Percentiles rank a stretch among this genome's conserved stretches.
Conservation (phyloP, 2,888 invertebrate species). For the Lasius platythorax region DNA sequence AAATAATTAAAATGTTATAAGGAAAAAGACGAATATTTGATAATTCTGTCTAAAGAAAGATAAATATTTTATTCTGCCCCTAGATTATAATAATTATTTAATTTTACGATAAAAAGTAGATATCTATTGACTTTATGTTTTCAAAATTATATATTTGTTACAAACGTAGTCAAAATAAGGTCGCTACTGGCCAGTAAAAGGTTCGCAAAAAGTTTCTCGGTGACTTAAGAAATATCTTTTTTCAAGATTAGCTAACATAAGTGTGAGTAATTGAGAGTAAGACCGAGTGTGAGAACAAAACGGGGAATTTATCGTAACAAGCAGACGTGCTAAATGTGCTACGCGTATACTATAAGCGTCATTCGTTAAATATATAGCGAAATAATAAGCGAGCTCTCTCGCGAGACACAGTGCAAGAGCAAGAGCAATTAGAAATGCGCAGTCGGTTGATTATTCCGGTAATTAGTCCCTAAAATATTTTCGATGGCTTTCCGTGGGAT, state of each 20-base stretch:
- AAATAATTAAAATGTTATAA: neutral
- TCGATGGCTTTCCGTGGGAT: slow-evolving; percentile 64
- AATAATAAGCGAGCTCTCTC: neutral
- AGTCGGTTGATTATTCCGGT: neutral
- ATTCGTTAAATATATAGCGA: neutral
- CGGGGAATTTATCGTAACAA: neutral
- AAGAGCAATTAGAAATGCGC: neutral
- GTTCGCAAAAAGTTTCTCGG: neutral
- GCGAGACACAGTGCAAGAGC: neutral
- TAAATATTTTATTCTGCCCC: neutral
- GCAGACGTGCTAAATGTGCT: neutral
- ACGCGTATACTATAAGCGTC: neutral
- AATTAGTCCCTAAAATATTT: slow-evolving; percentile 51
- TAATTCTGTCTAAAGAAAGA: neutral
- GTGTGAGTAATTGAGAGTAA: neutral
- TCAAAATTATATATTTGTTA: neutral
- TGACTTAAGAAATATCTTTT: neutral
- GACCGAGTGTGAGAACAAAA: neutral
- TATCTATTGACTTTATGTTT: neutral
- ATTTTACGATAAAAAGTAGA: neutral
- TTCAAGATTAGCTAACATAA: neutral
- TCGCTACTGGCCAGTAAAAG: too few relatives aligned
- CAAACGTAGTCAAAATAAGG: neutral
- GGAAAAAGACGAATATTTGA: neutral
- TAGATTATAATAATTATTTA: slow-evolving; percentile 8